Evolutionary conservation across 2,888 invertebrate genomes (phyloP).

Genomic region (Melitaea athalia): DNA sequence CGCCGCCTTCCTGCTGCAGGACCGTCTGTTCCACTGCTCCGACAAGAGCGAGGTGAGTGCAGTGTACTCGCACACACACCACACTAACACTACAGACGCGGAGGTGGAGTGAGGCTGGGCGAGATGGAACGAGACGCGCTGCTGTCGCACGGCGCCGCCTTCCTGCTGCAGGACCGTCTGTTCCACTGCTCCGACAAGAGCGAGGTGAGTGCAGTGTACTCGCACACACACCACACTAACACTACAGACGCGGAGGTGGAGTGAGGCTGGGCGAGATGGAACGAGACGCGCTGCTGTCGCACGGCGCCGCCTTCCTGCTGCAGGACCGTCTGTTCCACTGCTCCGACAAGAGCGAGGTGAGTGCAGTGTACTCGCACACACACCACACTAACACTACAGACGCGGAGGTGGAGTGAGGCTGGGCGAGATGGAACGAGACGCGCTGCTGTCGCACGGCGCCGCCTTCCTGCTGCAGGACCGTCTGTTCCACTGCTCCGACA

Average conservation of each 20-base stretch:
- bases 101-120: conserved; percentile 89
- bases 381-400: too few species aligned
- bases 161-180: conserved; percentile 94
- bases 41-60: conserved; percentile 91
- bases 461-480: conserved; percentile 95
- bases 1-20: conserved; percentile 93
- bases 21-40: conserved; percentile 96
- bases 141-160: conserved; percentile 96
- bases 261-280: conserved; percentile 99
- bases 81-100: too few species aligned
- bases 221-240: too few species aligned
- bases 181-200: conserved; percentile 96
- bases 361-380: neutral
- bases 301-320: conserved; percentile 94
- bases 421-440: conserved; percentile 99
- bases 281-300: conserved; percentile 96
- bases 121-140: conserved; percentile 99
- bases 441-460: conserved; percentile 96
- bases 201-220: conserved; percentile 83
- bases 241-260: conserved; percentile 86
- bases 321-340: conserved; percentile 97
- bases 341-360: conserved; percentile 92
- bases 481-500: conserved; percentile 96
- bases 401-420: conserved; percentile 87
- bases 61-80: neutral